Evolutionary conservation across 2,113 vertebrate species (phyloP).

Genomic region (Heterotilapia buettikoferi): DNA sequence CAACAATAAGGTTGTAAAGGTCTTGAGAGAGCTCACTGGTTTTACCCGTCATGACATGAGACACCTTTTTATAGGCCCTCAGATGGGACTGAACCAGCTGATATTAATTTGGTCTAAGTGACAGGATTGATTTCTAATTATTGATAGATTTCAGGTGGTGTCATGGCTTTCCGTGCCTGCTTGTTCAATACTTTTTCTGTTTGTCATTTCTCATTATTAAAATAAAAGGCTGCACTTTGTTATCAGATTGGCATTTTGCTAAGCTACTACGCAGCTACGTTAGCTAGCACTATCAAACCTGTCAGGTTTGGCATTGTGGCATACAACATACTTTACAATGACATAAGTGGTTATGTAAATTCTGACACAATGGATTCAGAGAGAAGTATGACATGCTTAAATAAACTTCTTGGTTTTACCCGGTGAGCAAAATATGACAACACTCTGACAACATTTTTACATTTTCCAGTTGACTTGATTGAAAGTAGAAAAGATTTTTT

Average conservation of each 20-base stretch:
- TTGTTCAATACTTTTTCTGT: background rate
- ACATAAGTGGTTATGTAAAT: background rate
- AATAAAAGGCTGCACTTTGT: background rate
- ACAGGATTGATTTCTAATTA: background rate
- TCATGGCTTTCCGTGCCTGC: background rate
- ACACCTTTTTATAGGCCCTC: background rate
- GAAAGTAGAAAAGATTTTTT: background rate
- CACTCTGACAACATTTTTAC: background rate
- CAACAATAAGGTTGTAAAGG: background rate
- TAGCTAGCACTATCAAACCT: background rate
- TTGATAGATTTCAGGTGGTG: rapidly evolving
- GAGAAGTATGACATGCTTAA: background rate
- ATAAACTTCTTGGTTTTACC: background rate
- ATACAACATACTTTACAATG: background rate
- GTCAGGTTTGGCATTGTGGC: background rate
- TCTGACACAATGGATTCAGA: background rate
- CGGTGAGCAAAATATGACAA: rapidly evolving
- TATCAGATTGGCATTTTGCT: background rate
- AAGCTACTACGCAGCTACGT: background rate
- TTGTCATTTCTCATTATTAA: background rate
- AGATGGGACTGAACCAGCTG: background rate
- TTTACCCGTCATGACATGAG: background rate
- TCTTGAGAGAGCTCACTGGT: background rate
- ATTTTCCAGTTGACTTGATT: background rate
- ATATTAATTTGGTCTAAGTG: background rate